These are phyloP conservation scores for Tapirus indicus DNA, from an alignment of 2,797 vertebrate genomes.

Conservation along the genomic window DNA sequence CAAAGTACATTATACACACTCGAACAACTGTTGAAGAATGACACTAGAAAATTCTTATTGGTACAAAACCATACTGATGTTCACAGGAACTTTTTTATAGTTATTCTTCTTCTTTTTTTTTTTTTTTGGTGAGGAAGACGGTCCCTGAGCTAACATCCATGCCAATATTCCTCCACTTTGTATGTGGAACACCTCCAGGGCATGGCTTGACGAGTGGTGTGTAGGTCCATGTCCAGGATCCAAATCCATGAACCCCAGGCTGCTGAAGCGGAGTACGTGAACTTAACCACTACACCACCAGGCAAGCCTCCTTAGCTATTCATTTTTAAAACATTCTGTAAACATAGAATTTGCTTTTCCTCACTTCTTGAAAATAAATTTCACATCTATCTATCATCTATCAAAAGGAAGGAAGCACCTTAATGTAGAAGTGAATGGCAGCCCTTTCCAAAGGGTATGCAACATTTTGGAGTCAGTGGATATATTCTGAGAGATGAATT, in stretches of 20 bases:
- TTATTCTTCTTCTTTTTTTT: neutral
- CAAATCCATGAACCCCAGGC: no score
- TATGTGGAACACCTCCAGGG: no score
- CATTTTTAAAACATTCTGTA: constrained; percentile 76
- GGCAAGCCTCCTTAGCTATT: neutral
- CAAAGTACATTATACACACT: constrained; percentile 90
- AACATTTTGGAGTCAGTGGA: neutral
- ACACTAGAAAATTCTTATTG: constrained; percentile 85
- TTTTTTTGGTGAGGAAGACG: no score
- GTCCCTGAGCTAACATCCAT: no score
- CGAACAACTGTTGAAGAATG: constrained; percentile 74
- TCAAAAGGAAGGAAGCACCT: neutral
- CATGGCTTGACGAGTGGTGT: no score
- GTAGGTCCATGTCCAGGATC: no score
- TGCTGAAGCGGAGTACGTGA: no score
- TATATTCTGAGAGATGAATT: neutral
- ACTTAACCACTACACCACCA: no score
- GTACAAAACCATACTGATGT: constrained; percentile 86
- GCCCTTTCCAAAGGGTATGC: neutral
- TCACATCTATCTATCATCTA: constrained; percentile 22
- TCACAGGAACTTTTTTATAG: constrained; percentile 82
- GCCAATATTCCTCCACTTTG: no score
- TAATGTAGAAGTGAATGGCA: neutral
- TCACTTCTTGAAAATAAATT: constrained; percentile 76
- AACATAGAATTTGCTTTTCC: constrained; percentile 76